Evolutionary conservation across 2,113 vertebrate genomes (phyloP).

Genomic region (Bubalus kerabau): DNA sequence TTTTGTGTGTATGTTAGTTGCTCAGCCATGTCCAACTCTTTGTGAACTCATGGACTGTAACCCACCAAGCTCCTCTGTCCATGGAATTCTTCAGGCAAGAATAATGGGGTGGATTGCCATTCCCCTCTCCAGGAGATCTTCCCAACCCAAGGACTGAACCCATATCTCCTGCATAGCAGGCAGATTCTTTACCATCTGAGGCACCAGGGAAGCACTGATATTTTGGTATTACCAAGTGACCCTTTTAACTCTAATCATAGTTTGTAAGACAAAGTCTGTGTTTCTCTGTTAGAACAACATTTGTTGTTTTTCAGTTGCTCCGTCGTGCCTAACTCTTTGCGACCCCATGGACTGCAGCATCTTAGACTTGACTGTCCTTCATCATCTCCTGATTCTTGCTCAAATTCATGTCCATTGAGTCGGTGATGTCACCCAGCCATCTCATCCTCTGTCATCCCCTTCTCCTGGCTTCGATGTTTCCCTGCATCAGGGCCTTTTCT

Average conservation of each 20-base stretch:
- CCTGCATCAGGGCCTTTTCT: not conserved
- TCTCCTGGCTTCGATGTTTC: not conserved
- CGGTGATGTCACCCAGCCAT: not conserved
- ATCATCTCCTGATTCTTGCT: not conserved
- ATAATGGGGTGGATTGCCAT: not conserved
- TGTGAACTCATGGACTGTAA: not conserved
- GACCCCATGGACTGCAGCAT: not conserved
- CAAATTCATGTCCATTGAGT: not conserved
- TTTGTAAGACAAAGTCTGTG: not conserved
- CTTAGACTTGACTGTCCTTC: not conserved
- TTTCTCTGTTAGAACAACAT: not conserved
- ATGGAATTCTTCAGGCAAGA: not conserved
- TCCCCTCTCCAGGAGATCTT: not conserved
- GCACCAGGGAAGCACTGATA: not conserved
- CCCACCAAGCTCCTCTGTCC: not conserved
- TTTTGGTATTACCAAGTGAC: not conserved
- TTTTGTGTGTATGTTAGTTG: not conserved
- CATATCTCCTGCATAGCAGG: not conserved
- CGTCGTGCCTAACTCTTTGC: accelerated
- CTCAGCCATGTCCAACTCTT: not conserved
- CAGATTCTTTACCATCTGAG: not conserved
- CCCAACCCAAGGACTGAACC: not conserved
- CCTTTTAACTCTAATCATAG: not conserved
- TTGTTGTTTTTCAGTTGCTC: not conserved
- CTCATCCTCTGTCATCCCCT: not conserved